Evolutionary conservation across 2,888 invertebrate genomes (phyloP).

Genomic region (Megamerina dolium): DNA sequence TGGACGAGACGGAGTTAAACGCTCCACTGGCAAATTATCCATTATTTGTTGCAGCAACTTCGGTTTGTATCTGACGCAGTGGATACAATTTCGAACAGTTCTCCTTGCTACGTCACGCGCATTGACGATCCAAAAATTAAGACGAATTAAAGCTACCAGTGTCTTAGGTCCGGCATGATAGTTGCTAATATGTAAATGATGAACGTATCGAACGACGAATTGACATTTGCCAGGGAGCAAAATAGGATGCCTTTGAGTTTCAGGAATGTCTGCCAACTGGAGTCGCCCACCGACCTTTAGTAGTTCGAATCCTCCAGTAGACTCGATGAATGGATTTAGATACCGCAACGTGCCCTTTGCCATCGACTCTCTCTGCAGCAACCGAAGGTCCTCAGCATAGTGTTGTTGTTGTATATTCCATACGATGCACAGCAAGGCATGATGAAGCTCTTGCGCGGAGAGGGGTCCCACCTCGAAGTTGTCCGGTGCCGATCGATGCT

Average conservation of each 20-base stretch:
- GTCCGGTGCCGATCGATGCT: neutral
- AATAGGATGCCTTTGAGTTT: slow-evolving; percentile 9
- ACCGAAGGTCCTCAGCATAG: slow-evolving; percentile 2
- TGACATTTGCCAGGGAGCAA: slow-evolving; percentile 7
- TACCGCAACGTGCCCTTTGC: neutral
- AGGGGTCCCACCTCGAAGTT: too few species aligned
- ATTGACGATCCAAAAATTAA: slow-evolving; percentile 17
- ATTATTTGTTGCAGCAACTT: slow-evolving; percentile 16
- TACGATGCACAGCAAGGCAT: slow-evolving; percentile 4
- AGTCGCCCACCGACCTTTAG: slow-evolving; percentile 16
- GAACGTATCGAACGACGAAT: slow-evolving; percentile 9
- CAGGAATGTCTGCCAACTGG: slow-evolving; percentile 6
- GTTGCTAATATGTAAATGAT: slow-evolving; percentile 14
- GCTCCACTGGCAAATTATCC: slow-evolving; percentile 7
- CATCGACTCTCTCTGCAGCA: neutral
- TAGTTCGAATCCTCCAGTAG: slow-evolving; percentile 8
- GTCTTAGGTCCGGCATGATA: slow-evolving; percentile 17
- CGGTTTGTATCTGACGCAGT: slow-evolving; percentile 8
- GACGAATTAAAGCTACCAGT: slow-evolving; percentile 10
- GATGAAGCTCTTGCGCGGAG: too few species aligned
- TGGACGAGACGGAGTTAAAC: slow-evolving; percentile 9
- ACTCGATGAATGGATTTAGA: slow-evolving; percentile 14
- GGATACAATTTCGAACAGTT: too few species aligned
- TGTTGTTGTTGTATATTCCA: slow-evolving; percentile 7
- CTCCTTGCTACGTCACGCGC: too few species aligned